Evolutionary conservation across 2,113 vertebrate genomes (phyloP).

Genomic region (Nycticryphes semicollaris): DNA sequence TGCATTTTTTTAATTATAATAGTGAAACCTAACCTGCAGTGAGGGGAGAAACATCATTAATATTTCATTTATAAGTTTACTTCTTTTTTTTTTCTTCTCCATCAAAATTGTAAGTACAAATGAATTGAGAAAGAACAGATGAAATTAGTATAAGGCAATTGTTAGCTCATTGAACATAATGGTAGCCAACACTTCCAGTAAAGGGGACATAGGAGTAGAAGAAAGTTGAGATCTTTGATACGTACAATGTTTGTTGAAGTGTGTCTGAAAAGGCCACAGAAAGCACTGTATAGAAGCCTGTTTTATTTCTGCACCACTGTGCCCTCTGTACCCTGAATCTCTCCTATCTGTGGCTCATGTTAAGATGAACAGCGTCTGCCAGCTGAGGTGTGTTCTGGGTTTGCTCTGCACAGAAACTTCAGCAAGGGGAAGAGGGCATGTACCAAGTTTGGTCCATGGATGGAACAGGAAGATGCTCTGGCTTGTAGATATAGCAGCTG

Average conservation of each 20-base stretch:
- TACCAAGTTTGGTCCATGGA: not conserved
- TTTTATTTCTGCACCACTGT: not conserved
- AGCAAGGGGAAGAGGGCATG: not conserved
- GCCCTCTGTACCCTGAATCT: not conserved
- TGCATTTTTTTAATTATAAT: not conserved
- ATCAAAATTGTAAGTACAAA: not conserved
- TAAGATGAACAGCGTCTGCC: not conserved
- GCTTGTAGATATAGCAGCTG: not conserved
- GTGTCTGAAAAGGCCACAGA: not conserved
- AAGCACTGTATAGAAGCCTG: not conserved
- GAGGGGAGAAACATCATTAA: not conserved
- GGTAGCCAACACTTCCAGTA: not conserved
- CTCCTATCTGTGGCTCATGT: not conserved
- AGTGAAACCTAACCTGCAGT: not conserved
- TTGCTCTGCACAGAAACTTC: not conserved
- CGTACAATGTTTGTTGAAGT: not conserved
- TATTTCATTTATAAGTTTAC: not conserved
- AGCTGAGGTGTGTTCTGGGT: not conserved
- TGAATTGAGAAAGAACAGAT: not conserved
- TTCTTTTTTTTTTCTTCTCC: not conserved
- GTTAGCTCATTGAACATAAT: not conserved
- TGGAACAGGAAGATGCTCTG: not conserved
- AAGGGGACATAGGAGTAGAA: not conserved
- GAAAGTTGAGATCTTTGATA: not conserved
- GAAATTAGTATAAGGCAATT: not conserved